phyloP scores from a whole-genome alignment of 1,140 invertebrate species.

The Euborellia annulipes region DNA sequence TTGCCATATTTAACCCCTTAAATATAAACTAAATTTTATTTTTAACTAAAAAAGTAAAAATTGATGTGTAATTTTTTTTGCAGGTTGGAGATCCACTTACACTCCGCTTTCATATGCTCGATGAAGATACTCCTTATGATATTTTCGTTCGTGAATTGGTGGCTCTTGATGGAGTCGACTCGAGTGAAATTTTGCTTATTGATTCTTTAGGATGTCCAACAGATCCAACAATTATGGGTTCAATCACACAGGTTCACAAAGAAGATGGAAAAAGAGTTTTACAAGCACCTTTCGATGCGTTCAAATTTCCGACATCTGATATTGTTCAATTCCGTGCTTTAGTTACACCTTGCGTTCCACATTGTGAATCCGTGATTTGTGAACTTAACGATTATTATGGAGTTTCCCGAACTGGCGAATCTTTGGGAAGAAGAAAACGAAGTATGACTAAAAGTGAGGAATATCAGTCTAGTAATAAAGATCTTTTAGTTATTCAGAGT shows the following conservation, averaged over 20 bases:
- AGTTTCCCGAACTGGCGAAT: conserved; percentile 22
- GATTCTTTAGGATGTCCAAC: conserved; percentile 35
- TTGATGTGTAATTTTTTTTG: conserved; percentile 13
- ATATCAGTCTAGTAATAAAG: conserved; percentile 20
- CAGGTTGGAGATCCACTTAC: conserved; percentile 33
- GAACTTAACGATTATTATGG: conserved; percentile 29
- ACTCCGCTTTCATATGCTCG: conserved; percentile 33
- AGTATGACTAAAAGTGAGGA: background rate
- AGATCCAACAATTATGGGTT: conserved; percentile 33
- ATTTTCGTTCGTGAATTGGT: conserved; percentile 38
- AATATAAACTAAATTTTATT: too few species aligned
- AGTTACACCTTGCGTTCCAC: conserved; percentile 34
- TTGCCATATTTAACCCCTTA: too few species aligned
- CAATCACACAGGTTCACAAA: conserved; percentile 22
- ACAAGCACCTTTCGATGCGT: conserved; percentile 36
- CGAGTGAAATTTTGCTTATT: conserved; percentile 33
- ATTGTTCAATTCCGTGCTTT: conserved; percentile 38
- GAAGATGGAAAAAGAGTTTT: conserved; percentile 25
- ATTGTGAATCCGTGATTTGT: conserved; percentile 32
- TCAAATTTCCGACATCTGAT: conserved; percentile 38
- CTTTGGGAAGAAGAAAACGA: conserved; percentile 27
- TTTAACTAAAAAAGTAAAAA: too few species aligned
- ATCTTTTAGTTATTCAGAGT: conserved; percentile 31
- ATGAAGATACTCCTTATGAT: conserved; percentile 33
- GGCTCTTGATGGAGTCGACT: conserved; percentile 34